Evolutionary conservation across 2,888 invertebrate species (phyloP), one percentile per base, ranked within the genome.

Genomic region (Lasius platythorax): DNA sequence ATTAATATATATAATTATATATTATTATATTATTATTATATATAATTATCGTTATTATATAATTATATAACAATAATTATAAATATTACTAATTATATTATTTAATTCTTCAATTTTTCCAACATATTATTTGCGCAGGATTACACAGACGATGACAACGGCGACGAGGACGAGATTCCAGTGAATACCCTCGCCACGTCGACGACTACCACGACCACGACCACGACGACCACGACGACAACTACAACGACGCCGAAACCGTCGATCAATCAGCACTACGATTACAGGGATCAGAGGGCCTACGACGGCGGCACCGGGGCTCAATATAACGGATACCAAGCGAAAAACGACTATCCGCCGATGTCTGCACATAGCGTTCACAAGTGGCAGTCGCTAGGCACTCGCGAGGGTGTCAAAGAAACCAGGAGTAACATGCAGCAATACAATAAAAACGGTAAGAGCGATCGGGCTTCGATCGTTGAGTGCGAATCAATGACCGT

Each of bases 161-260:
- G 87, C 82, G 92, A 93, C n/a, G 92, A 92, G 74, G 90, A 92
- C n/a, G 92, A 87, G 88, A 91, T 78, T 82, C 37, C 37, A 37
- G 37, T 37, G 37, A 64, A 92, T 87, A 91, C 85, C 86, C 92
- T 92, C 91, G 93, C 83, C 0, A 85, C 85, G 0, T 75, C 84
- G 15, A 88, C 90, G 91, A 95, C 67, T 89, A 94, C 84, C 86
- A 94, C 70, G 87, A 94, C 87, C 85, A 94, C 87, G 87, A 37
- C 33, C 33, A 33, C 3, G 15, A 43, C 43, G 12, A 95, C 91
- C 89, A 95, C 88, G 70, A 94, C 89, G 88, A 95, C 87, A 88
- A 95, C 91, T 90, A 95, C 95, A 91, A 95, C 90, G 92, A 95
- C 90, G 93, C 95, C 90, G 93, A 95, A 89, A 93, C 95, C 89